These are phyloP conservation scores for Morone chrysops DNA, from an alignment of 2,113 vertebrate species.

Conservation along the genomic window DNA sequence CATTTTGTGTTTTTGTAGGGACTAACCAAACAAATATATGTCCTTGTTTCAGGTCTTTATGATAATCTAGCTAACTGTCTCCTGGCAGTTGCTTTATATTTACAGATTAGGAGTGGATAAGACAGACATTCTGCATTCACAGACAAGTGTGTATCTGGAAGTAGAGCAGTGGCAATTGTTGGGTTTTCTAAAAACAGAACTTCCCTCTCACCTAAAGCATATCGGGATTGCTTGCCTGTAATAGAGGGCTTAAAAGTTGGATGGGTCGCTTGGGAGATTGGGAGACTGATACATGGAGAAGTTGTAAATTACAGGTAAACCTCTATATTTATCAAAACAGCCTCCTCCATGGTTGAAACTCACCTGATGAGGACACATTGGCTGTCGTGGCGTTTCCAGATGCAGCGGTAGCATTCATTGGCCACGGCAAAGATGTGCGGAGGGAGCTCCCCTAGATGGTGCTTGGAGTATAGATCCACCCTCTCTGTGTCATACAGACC, in stretches of 20 bases:
- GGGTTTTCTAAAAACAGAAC: background rate
- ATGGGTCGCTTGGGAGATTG: background rate
- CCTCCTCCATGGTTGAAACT: conserved; percentile 17
- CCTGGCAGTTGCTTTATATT: background rate
- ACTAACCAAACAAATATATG: background rate
- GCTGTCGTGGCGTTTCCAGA: conserved; percentile 95
- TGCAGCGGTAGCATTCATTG: conserved; percentile 94
- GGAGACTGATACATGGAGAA: background rate
- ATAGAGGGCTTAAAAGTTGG: conserved; percentile 1
- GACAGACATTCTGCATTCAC: background rate
- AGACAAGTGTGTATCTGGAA: background rate
- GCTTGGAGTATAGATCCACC: conserved; percentile 90
- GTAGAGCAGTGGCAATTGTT: conserved; percentile 22
- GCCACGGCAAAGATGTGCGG: conserved; percentile 93
- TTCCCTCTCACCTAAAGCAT: background rate
- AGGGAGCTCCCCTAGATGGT: conserved; percentile 91
- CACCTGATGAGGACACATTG: conserved; percentile 95
- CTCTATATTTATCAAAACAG: background rate
- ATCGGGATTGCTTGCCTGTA: background rate
- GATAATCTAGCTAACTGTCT: background rate
- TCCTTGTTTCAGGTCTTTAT: background rate
- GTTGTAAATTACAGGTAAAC: background rate
- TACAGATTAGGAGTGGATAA: background rate
- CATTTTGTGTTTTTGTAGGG: no score
- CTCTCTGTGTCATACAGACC: conserved; percentile 88